Percentiles rank a stretch among this genome's conserved stretches.
Evolutionary conservation across 2,888 invertebrate genomes (phyloP).

Genomic region (Drosophila greeni): DNA sequence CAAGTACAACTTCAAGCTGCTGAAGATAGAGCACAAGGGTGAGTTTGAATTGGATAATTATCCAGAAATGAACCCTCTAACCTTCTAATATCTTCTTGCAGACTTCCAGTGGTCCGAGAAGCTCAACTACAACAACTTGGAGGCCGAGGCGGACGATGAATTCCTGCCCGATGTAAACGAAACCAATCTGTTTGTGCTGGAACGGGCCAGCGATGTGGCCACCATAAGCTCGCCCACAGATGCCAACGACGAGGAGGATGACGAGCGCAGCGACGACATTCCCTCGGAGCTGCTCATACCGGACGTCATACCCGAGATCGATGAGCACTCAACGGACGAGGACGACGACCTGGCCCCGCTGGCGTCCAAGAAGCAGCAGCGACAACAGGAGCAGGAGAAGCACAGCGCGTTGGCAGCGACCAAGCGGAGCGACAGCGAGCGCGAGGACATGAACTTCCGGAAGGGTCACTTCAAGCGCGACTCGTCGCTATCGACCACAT

Average conservation of each 20-base stretch:
- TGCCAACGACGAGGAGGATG: conserved; percentile 65
- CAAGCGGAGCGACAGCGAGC: conserved; percentile 5
- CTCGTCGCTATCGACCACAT: conserved; percentile 75
- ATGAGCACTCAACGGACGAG: conserved; percentile 77
- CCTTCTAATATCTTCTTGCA: conserved; percentile 6
- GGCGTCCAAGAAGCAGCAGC: conserved; percentile 18
- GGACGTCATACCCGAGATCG: conserved; percentile 78
- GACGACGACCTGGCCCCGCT: conserved; percentile 70
- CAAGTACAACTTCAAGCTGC: conserved; percentile 75
- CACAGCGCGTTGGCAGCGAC: neutral
- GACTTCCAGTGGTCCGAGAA: conserved; percentile 69
- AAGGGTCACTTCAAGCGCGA: conserved; percentile 77
- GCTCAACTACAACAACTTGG: conserved; percentile 64
- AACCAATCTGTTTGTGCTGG: conserved; percentile 73
- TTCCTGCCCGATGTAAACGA: conserved; percentile 78
- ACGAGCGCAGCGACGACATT: conserved; percentile 77
- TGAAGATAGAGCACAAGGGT: conserved; percentile 75
- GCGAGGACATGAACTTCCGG: conserved; percentile 69
- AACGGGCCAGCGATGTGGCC: conserved; percentile 77
- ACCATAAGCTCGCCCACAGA: conserved; percentile 65
- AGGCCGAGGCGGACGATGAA: conserved; percentile 74
- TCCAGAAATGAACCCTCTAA: too few relatives aligned
- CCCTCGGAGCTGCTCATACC: conserved; percentile 77
- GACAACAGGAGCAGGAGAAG: conserved; percentile 5
- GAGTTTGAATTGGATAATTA: conserved; percentile 2